Evolutionary conservation across 2,113 vertebrate species (phyloP), one percentile per base, ranked within the genome.

Genomic region (Gymnocephalus cernua): DNA sequence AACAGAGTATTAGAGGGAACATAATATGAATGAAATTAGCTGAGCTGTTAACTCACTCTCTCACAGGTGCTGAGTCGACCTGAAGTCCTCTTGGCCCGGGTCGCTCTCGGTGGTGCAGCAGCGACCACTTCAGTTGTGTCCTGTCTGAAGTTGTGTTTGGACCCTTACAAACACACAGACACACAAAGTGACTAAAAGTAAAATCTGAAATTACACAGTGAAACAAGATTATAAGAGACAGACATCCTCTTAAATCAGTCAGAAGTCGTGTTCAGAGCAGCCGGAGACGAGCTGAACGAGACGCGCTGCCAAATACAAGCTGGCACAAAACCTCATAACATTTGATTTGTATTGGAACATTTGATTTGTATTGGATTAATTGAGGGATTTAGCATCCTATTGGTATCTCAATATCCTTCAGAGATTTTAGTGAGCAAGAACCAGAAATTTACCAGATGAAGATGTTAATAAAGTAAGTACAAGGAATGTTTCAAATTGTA

Each of bases 1-100:
- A 14, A 41, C 16, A 58, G 7, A 58, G 23, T 27, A 47, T 18
- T 5, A 35, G 6, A 6, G 29, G 7, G 25, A 18, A 53, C 19
- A 14, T 5, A 15, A 23, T 4, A 16, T 57, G 23, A 57, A 18
- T 51, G 4, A 14, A 38, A 48, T 66, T 2, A 62, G 54, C 51
- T 2, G 32, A 50, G 59, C 11, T 21, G 67, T 23, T 48, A 1
- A 25, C 25, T 91, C 84, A 95, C 95, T 61, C 93, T 86, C 72
- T 96, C 95, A 23, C 84, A 91, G 88, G 90, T 89, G n/a, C 89
- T 85, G 64, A 91, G 87, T 47, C 90, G 91, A 57, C 83, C 83
- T 1, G 92, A 82, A 2, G 86, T 81, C 80, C 88, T 92, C 75
- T 88, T 95, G 82, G 87, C 79, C 14, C 89, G 88, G 32, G 88